Conservation (phyloP, 37 sponge, comb jelly and placozoan genomes). For the Oscarella lobularis region DNA sequence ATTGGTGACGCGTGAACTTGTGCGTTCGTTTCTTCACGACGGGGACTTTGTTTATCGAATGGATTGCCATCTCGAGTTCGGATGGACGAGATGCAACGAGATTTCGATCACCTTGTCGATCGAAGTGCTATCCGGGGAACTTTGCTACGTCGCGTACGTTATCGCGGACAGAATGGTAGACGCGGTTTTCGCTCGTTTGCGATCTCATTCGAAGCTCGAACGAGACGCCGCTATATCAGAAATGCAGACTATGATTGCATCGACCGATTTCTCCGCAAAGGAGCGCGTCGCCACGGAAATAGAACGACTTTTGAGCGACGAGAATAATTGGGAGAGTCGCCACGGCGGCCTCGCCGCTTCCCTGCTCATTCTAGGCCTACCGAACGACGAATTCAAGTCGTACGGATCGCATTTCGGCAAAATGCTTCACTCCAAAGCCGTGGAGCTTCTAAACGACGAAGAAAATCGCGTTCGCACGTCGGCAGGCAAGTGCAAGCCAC, state of each 20-base stretch:
- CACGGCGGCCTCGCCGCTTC: background rate
- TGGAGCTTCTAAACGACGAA: background rate
- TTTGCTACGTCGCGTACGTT: no score
- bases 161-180: no score
- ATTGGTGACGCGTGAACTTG: slow-evolving; percentile 87
- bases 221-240: background rate
- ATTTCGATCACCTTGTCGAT: no score
- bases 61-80: slow-evolving; percentile 28
- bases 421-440: background rate
- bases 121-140: no score
- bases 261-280: background rate
- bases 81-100: background rate
- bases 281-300: background rate
- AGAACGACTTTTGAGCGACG: background rate
- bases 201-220: background rate
- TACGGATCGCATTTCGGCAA: background rate
- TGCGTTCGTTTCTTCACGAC: slow-evolving; percentile 86
- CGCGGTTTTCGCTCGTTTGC: no score
- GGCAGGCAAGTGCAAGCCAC: no score
- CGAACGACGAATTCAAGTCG: background rate
- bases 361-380: background rate
- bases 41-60: slow-evolving; percentile 33
- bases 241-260: background rate
- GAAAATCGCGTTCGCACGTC: background rate
- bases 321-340: background rate